Conservation (phyloP, 2,888 invertebrate genomes). For the Chalcosyrphus nemorum region DNA sequence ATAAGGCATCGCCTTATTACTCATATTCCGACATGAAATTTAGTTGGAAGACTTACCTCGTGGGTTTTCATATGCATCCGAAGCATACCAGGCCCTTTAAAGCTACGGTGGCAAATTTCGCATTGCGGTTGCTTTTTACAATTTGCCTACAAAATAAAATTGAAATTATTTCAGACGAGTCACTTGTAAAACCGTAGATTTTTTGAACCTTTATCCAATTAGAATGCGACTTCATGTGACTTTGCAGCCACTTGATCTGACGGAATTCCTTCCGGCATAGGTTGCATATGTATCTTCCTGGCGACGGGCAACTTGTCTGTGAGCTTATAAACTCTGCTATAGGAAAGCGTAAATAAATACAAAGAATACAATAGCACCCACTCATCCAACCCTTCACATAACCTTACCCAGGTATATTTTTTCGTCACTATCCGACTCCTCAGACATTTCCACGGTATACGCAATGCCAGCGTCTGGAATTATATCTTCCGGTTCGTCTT, state of each 20-base stretch:
- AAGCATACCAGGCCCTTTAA: constrained; percentile 86
- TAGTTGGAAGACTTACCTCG: no score
- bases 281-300: constrained; percentile 85
- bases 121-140: constrained; percentile 87
- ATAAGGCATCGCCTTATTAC: no score
- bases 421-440: constrained; percentile 67
- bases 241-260: constrained; percentile 85
- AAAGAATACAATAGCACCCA: constrained; percentile 34
- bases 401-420: constrained; percentile 60
- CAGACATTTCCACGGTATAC: constrained; percentile 67
- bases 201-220: constrained; percentile 84
- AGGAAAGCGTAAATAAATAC: constrained; percentile 41
- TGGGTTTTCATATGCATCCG: constrained; percentile 87
- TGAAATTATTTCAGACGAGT: background rate
- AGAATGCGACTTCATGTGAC: constrained; percentile 85
- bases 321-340: constrained; percentile 81
- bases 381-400: background rate
- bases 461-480: constrained; percentile 59
- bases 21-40: no score
- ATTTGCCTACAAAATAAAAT: constrained; percentile 82
- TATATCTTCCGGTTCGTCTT: constrained; percentile 67
- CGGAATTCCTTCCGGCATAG: constrained; percentile 86
- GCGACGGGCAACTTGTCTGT: constrained; percentile 84
- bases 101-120: constrained; percentile 84
- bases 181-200: no score